Percentiles rank a stretch among this genome's conserved stretches.
Conservation (phyloP, 1,140 invertebrate genomes). For the Drosophila pectinifera region DNA sequence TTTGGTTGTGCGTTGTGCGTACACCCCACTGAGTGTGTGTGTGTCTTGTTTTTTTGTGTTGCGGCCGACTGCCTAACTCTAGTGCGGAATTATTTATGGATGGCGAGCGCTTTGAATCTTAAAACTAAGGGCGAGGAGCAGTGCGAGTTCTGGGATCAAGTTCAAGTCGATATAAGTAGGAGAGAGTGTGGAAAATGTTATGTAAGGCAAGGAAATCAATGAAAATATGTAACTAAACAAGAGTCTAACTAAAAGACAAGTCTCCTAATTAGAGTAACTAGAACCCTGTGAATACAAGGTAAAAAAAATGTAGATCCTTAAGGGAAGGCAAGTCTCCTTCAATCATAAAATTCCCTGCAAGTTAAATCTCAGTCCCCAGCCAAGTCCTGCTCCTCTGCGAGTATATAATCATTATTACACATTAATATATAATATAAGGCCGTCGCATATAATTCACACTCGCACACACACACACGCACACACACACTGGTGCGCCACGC, state of each 20-base stretch:
- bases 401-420: slow-evolving; percentile 73
- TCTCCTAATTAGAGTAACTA: too few species aligned
- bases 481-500: slow-evolving; percentile 37
- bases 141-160: not conserved
- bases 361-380: not conserved
- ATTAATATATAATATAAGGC: slow-evolving; percentile 75
- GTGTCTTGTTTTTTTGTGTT: not conserved
- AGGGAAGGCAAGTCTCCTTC: too few species aligned
- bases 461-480: slow-evolving; percentile 19
- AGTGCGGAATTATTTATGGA: slow-evolving; percentile 62
- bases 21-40: not conserved
- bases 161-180: slow-evolving; percentile 4
- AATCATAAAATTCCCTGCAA: not conserved
- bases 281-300: too few species aligned
- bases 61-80: slow-evolving; percentile 37
- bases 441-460: slow-evolving; percentile 64
- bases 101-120: slow-evolving; percentile 60
- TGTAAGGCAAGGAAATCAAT: not conserved
- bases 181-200: not conserved
- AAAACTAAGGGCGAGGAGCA: slow-evolving; percentile 32
- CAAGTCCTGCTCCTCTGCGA: not conserved
- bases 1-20: slow-evolving; percentile 7
- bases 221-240: too few species aligned
- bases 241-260: too few species aligned
- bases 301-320: too few species aligned